Base-by-base conservation (phyloP, 2,888 invertebrate species). In the Acleris laterana region DNA sequence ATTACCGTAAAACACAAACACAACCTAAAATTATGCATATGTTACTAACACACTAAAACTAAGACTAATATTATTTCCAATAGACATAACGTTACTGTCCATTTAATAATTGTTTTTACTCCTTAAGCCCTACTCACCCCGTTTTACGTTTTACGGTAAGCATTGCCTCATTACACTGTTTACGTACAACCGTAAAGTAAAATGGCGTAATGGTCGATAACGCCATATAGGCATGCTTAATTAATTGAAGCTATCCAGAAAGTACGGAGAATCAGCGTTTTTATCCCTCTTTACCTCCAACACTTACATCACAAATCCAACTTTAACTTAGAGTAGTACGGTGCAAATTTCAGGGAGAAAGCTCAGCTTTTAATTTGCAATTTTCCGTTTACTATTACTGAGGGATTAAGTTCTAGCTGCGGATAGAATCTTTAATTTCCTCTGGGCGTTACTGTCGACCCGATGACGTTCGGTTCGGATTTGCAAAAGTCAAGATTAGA, bases 401-500 rank as follows among this genome's bases (percentile, higher is more conserved):
- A 72, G 83, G 84, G 88, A 90, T 91, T 90, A 89, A 90, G 88
- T 84, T 82, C 85, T 87, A 84, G 85, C 81, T 73, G 75, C 81
- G 88, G 88, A 89, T 87, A 89, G 89, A 91, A 91, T 91, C 90
- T 92, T 90, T 90, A 90, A 91, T 92, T 91, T 91, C 90, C 90
- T 90, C 77, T 74, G 88, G 85, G 87, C 84, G 84, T 83, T 82
- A 77, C 85, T 75, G 81, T 77, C 80, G 78, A 75, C 72, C 78
- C 75, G 80, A 80, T 81, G 83, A 83, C 87, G 84, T 85, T 85
- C 77, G 80, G 79, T 80, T 81, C 78, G 74, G 76, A 78, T 77
- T 78, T 77, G 77, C 69, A 65, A 71, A 74, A 77, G 74, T 70
- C 72, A 72, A 75, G 74, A 76, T 74, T 71, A 69, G 58, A 64